Evolutionary conservation across 2,888 invertebrate genomes (phyloP), one percentile per base, ranked within the genome.

Genomic region (Ceriagrion tenellum): DNA sequence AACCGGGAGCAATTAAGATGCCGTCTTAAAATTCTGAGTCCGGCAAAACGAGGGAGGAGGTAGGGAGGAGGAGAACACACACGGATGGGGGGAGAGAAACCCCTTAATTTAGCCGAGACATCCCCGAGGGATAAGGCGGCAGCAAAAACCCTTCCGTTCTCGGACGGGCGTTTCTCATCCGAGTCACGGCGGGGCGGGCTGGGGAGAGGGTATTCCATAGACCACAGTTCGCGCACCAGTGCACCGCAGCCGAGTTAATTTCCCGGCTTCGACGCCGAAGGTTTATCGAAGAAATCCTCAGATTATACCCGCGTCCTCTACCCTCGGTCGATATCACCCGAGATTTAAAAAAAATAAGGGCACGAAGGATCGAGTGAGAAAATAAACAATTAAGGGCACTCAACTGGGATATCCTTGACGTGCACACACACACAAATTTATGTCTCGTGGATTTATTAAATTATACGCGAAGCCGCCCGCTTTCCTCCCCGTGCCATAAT

Each of bases 241-340:
- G 59, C 95, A 93, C 91, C 95, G 90, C 55, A 95, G 63, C 59
- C 95, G 69, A 55, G 95, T 96, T 95, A 40, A 95, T 95, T 59
- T 95, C 95, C 69, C 95, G 95, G 90, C 63, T 95, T 40, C n/a
- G 90, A 95, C 90, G 95, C n/a, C 89, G 89, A 63, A n/a, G 81
- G 3, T 81, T 20, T 35, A 30, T 30, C 12, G 35, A 30, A 35
- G 35, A 81, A 81, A 81, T 81, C 26, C 81, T 47, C 26, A 81
- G 81, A 81, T 81, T 35, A 81, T 35, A 81, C 35, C 35, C 35
- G 35, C 35, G 35, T 16, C 26, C 81, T 35, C 3, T 13, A 35
- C 35, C 18, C 18, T 35, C 81, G 81, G 81, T 81, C 81, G 35
- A 81, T 30, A 81, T 35, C 10, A 16, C 35, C 69, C 81, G 35